Percentiles rank a stretch among this genome's conserved stretches.
phyloP scores from a whole-genome alignment of 2,113 vertebrate species.

The Tragelaphus imberbis region DNA sequence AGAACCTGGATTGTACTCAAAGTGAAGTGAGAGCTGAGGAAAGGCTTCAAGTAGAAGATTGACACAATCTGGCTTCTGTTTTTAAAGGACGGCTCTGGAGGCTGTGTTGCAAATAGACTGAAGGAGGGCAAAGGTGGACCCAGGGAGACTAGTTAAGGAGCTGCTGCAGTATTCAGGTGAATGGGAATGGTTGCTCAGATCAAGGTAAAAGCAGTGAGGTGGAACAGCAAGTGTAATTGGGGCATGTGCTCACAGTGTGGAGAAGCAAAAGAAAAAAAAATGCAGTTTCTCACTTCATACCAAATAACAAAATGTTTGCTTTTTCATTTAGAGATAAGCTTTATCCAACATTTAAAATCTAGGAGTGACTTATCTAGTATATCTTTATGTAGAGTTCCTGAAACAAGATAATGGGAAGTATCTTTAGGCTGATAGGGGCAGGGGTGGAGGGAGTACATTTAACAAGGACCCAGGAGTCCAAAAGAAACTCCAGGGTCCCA shows the following conservation, averaged over 20 bases:
- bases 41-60: neutral
- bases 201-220: neutral
- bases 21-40: neutral
- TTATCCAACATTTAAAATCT: neutral
- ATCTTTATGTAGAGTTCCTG: neutral
- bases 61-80: neutral
- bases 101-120: neutral
- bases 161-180: neutral
- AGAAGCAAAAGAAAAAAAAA: neutral
- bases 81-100: neutral
- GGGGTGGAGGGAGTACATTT: neutral
- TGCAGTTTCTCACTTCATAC: neutral
- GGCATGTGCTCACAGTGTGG: neutral
- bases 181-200: neutral
- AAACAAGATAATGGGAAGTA: neutral
- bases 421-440: neutral
- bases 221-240: neutral
- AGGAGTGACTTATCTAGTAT: neutral
- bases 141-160: neutral
- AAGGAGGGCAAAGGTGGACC: neutral
- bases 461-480: neutral
- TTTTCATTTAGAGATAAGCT: slow-evolving; percentile 21
- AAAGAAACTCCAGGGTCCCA: neutral
- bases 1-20: neutral
- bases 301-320: slow-evolving; percentile 7